These are phyloP conservation scores for Mechanitis mazaeus DNA, from an alignment of 2,888 invertebrate genomes.

Conservation along the genomic window DNA sequence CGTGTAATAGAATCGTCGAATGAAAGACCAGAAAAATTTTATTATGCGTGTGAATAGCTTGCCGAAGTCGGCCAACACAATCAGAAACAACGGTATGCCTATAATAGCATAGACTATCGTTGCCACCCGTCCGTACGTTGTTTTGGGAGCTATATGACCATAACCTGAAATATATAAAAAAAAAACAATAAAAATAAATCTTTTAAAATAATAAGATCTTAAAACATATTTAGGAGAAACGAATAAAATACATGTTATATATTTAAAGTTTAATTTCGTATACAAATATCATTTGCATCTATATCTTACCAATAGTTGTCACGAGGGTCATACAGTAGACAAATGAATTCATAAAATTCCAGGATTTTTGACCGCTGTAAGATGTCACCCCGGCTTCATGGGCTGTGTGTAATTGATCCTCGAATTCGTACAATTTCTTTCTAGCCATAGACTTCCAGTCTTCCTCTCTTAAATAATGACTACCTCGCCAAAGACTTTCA, in stretches of 20 bases:
- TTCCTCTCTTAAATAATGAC: conserved; percentile 89
- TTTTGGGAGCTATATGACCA: conserved; percentile 96
- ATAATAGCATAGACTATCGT: conserved; percentile 96
- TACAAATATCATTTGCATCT: not conserved
- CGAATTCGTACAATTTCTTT: conserved; percentile 87
- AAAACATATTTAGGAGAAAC: not conserved
- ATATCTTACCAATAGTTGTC: conserved; percentile 89
- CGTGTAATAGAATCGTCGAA: conserved; percentile 88
- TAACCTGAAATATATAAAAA: conserved; percentile 83
- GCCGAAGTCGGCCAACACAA: conserved; percentile 95
- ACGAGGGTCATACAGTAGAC: conserved; percentile 91
- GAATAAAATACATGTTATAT: not conserved
- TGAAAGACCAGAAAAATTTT: conserved; percentile 93
- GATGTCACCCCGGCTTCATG: conserved; percentile 90
- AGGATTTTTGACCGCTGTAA: conserved; percentile 89
- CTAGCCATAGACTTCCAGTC: conserved; percentile 93
- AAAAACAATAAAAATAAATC: not conserved
- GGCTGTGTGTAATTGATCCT: conserved; percentile 88
- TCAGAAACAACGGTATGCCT: conserved; percentile 96
- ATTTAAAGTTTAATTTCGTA: not conserved
- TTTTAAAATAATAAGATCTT: not conserved
- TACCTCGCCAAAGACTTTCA: conserved; percentile 87
- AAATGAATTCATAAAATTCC: conserved; percentile 92
- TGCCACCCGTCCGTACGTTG: conserved; percentile 87
- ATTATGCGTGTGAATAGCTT: conserved; percentile 93